Evolutionary conservation across 2,113 vertebrate species (phyloP).

Genomic region (Bostrychus sinensis): DNA sequence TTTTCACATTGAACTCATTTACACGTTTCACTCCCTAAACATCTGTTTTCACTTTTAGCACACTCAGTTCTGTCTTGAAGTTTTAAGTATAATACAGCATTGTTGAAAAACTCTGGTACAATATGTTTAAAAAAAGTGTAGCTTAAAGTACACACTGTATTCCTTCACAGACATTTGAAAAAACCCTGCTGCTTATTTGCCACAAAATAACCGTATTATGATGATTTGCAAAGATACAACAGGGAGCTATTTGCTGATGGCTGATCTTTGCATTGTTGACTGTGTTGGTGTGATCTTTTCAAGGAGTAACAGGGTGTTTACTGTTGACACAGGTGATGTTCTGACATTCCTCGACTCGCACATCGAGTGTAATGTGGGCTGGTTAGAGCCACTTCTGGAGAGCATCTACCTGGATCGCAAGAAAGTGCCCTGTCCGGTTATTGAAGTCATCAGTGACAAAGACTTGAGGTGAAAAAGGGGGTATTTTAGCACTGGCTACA

Average conservation of each 20-base stretch:
- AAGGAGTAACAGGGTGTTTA: constrained; percentile 36
- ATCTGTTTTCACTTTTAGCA: background rate
- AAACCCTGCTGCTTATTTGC: background rate
- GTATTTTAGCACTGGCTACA: too few species aligned
- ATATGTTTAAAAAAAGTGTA: background rate
- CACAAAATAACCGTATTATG: background rate
- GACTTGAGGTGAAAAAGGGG: constrained; percentile 90
- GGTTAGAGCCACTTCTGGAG: constrained; percentile 95
- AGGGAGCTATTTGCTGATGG: too few species aligned
- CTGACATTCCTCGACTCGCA: constrained; percentile 97
- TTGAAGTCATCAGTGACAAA: constrained; percentile 96
- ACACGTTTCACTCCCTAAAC: background rate
- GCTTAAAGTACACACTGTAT: background rate
- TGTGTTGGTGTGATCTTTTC: constrained; percentile 15
- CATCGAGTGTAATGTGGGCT: constrained; percentile 95
- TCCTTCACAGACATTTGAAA: background rate
- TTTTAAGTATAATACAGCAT: background rate
- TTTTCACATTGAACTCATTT: background rate
- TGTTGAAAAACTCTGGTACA: background rate
- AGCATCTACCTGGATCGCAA: constrained; percentile 83
- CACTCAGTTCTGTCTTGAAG: background rate
- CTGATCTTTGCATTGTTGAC: too few species aligned
- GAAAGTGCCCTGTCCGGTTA: constrained; percentile 95
- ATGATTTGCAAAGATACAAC: background rate
- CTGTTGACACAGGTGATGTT: constrained; percentile 81